Evolutionary conservation across 2,113 vertebrate species (phyloP), one percentile per base, ranked within the genome.

Genomic region (Labeo rohita): DNA sequence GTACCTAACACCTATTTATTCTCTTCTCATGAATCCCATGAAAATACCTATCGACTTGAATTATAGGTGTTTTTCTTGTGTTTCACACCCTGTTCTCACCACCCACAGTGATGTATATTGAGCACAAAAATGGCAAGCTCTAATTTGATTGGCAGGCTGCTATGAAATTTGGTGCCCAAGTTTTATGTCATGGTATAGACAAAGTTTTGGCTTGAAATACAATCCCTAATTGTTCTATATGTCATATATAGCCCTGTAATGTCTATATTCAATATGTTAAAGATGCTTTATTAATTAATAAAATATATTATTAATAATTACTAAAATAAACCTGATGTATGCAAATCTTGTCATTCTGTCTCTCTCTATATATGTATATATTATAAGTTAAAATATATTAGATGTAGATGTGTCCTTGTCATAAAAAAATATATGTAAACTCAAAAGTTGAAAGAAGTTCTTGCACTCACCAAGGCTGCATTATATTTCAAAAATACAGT

Each of bases 11-110:
- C 80, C 59, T 75, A 21, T 39, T 78, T 83, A 75, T 49, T 52
- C 7, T 68, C 39, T 84, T 84, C n/a, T 61, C 56, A 23, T 43
- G 15, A 56, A 74, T 80, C 61, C 56, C 72, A 73, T 77, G 59
- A 10, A 80, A 84, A 80, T 84, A 66, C 56, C 65, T 70, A 88
- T 34, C 47, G 73, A 49, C 18, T 65, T 77, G 80, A 54, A 76
- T 81, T 78, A 80, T 68, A 83, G 72, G 59, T 82, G 54, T 79
- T 80, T 87, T 86, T 85, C 82, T 80, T 85, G 39, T 73, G 56
- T 50, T 11, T 70, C 47, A 52, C 10, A 70, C 28, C 65, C 65
- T 12, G 2, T 83, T 70, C 9, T 84, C 82, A 78, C 18, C 75
- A 52, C 63, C 74, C 47, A 78, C 73, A 66, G 59, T 85, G 16